phyloP scores from a whole-genome alignment of 1,140 invertebrate genomes.

The Lithobius niger region DNA sequence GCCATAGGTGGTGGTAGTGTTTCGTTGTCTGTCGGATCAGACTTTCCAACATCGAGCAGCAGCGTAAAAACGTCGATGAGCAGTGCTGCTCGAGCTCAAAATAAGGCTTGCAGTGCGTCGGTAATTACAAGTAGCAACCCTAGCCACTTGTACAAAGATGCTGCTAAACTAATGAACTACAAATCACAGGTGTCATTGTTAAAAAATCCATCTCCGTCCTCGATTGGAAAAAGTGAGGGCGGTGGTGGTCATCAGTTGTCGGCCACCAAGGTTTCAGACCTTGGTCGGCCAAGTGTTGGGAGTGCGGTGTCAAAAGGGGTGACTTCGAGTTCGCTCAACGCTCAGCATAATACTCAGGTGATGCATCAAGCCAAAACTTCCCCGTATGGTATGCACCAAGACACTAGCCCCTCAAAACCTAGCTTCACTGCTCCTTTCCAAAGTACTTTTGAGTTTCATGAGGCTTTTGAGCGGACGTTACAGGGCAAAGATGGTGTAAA shows the following conservation, averaged over 20 bases:
- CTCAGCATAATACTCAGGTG: not conserved
- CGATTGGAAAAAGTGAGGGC: no score
- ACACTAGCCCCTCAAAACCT: not conserved
- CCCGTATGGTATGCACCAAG: not conserved
- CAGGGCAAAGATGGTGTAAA: constrained; percentile 5
- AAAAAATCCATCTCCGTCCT: not conserved
- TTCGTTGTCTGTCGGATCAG: not conserved
- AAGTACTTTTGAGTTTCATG: constrained; percentile 1
- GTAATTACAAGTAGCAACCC: not conserved
- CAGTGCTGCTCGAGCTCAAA: no score
- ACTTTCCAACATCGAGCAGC: not conserved
- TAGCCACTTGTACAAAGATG: not conserved
- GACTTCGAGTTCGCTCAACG: not conserved
- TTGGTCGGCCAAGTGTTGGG: not conserved
- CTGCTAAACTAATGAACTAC: not conserved
- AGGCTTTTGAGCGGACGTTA: constrained; percentile 1
- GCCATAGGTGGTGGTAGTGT: not conserved
- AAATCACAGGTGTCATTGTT: not conserved
- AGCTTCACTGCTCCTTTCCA: constrained; percentile 1
- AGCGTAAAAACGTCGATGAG: not conserved
- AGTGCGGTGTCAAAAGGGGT: not conserved
- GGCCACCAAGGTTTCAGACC: not conserved
- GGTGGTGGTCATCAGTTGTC: not conserved
- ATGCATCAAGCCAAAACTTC: not conserved
- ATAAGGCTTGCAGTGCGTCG: no score